Evolutionary conservation across 1,140 invertebrate genomes (phyloP), one percentile per base, ranked within the genome.

Genomic region (Trichomalopsis sarcophagae): DNA sequence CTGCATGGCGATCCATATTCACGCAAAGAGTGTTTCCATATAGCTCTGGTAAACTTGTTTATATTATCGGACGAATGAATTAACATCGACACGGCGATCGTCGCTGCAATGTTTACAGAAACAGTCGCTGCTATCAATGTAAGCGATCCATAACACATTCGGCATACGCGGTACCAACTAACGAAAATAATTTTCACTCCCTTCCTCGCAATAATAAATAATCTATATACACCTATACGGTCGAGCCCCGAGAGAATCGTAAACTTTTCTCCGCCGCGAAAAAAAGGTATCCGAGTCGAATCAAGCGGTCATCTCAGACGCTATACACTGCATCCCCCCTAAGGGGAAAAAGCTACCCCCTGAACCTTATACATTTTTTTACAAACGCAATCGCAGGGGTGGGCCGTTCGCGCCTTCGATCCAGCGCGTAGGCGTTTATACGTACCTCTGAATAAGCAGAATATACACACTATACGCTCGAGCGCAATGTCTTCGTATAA

Each of bases 401-500:
- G 73, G 73, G 4, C 2, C n/a, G 27, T 75, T 75, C 14, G 36
- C 73, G 33, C 21, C 73, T 40, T 17, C 36, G 73, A 36, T 40
- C 30, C 33, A 21, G 5, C 10, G 23, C 4, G 14, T 69, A 69
- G 17, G 71, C 3, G 71, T 21, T 50, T 13, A 13, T 17, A 14
- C 27, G 27, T 62, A 62, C 55, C 27, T 33, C 73, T 44, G 73
- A 75, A 44, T 75, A 75, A 74, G 13, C 36, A 75, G 7, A 75
- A 44, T 33, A 17, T 17, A 62, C 21, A 62, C 55, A n/a, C 33
- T 55, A 55, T 21, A 55, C 14, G 5, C 30, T 2, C 68, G 62
- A 36, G 68, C 68, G n/a, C 68, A 11, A 13, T 71, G 68, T 71
- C 68, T 71, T 44, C 44, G 73, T 44, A 27, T 27, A 75, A 75